Evolutionary conservation across 1,140 invertebrate species (phyloP), one percentile per base, ranked within the genome.

Genomic region (Drosophila kurseongensis): DNA sequence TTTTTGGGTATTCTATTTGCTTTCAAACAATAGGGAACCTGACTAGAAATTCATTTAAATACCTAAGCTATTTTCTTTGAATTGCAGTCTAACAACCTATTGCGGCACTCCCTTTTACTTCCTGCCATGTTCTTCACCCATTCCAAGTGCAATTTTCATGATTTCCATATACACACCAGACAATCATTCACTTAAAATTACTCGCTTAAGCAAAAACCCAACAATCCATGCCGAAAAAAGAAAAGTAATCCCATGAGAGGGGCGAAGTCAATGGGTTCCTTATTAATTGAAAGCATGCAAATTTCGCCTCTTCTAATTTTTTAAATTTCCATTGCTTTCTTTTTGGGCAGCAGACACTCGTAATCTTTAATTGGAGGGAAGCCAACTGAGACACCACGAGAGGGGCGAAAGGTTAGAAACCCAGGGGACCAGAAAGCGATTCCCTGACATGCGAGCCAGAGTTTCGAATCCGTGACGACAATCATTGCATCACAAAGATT

Each of bases 281-380:
- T 74, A 89, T 88, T 89, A 83, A 83, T 83, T 57, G 51, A 69
- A 62, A 57, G 52, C 84, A 88, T 88, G 84, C 79, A 88, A 88
- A 88, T 89, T 83, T 78, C 69, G 51, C 60, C 75, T 50, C 16
- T 36, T 62, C 71, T 40, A 75, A 75, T 29, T 47, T 63, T 32
- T 57, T 3, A 38, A 55, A 32, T 18, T 58, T 40, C 47, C 47
- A 66, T 77, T 71, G 63, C 66, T 59, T 78, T 75, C 60, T 58
- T 67, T 69, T 55, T 45, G 44, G 38, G 36, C 78, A 69, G 58
- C 62, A 73, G 38, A 50, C 41, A 62, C 63, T 48, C 61, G 44
- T 38, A 69, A 62, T 62, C 65, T 60, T 62, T 86, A 86, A 86
- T 86, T 86, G 68, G 58, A 60, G 50, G 58, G 55, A 77, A 74